A percentile compares a stretch with the other conserved stretches of the same genome.
Evolutionary conservation across 1,140 invertebrate species (phyloP).

Genomic region (Tetramorium parvispinum): DNA sequence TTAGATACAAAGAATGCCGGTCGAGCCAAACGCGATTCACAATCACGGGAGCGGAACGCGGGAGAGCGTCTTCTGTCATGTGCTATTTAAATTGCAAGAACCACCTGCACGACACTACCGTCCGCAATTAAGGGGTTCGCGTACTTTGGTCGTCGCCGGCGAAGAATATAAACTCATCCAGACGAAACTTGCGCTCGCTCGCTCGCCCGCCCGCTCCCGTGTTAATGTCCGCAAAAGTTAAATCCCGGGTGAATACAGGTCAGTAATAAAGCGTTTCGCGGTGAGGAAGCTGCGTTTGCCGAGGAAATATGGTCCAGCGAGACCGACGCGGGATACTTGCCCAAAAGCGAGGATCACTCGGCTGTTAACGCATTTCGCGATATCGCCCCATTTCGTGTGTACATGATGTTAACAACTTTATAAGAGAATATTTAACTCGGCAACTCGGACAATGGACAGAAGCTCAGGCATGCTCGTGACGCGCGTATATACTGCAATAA

Average conservation of each 20-base stretch:
- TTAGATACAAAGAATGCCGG: conserved; percentile 26
- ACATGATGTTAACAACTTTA: conserved; percentile 25
- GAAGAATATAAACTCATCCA: conserved; percentile 56
- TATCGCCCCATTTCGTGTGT: conserved; percentile 18
- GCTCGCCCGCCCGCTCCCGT: conserved; percentile 12
- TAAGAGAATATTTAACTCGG: conserved; percentile 23
- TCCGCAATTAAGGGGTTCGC: conserved; percentile 40
- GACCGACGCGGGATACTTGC: not conserved
- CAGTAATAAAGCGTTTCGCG: conserved; percentile 33
- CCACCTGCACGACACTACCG: conserved; percentile 13
- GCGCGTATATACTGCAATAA: not conserved
- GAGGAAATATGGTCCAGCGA: conserved; percentile 45
- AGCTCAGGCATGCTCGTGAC: not conserved
- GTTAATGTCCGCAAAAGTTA: conserved; percentile 51
- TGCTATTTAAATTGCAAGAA: conserved; percentile 46
- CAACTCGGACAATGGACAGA: not conserved
- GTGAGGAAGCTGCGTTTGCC: conserved; percentile 21
- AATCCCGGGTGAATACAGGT: conserved; percentile 56
- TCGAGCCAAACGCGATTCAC: not conserved
- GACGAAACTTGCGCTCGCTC: conserved; percentile 39
- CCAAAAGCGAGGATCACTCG: conserved; percentile 26
- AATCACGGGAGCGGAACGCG: conserved; percentile 13
- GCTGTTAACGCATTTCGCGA: conserved; percentile 44
- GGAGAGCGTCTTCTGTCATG: conserved; percentile 29
- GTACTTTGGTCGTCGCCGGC: not conserved